phyloP scores from a whole-genome alignment of 2,888 invertebrate genomes.

The Cosmia trapezina region DNA sequence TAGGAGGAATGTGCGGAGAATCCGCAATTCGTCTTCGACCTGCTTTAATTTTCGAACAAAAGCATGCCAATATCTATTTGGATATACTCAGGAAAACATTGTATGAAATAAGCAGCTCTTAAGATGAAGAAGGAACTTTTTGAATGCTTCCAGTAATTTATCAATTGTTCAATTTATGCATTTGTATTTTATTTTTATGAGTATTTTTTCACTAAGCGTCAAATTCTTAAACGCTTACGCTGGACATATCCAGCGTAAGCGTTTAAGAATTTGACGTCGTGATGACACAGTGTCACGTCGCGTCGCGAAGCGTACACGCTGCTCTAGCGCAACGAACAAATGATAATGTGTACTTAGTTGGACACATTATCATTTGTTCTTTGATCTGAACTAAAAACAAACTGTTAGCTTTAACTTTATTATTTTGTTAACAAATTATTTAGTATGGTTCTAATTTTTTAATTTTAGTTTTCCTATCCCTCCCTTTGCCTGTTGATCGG shows the following conservation, averaged over 20 bases:
- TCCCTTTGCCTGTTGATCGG: no score
- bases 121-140: slow-evolving; percentile 2
- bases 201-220: neutral
- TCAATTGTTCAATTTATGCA: slow-evolving; percentile 18
- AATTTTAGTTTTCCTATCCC: neutral
- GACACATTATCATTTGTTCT: slow-evolving; percentile 22
- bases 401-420: slow-evolving; percentile 1
- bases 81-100: slow-evolving; percentile 94
- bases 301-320: neutral
- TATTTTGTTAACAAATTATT: slow-evolving; percentile 16
- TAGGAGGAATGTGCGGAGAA: slow-evolving; percentile 96
- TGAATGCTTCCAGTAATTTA: slow-evolving; percentile 24
- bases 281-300: neutral
- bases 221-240: no score
- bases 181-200: slow-evolving; percentile 22
- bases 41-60: slow-evolving; percentile 95
- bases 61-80: slow-evolving; percentile 97
- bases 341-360: no score
- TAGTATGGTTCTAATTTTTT: slow-evolving; percentile 4
- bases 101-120: slow-evolving; percentile 80
- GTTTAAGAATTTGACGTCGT: neutral
- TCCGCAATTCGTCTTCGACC: slow-evolving; percentile 96
- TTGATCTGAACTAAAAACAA: slow-evolving; percentile 15
- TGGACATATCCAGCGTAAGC: neutral
- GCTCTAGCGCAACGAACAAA: neutral